phyloP scores from a whole-genome alignment of 1,140 invertebrate genomes.

The Lepidurus apus region DNA sequence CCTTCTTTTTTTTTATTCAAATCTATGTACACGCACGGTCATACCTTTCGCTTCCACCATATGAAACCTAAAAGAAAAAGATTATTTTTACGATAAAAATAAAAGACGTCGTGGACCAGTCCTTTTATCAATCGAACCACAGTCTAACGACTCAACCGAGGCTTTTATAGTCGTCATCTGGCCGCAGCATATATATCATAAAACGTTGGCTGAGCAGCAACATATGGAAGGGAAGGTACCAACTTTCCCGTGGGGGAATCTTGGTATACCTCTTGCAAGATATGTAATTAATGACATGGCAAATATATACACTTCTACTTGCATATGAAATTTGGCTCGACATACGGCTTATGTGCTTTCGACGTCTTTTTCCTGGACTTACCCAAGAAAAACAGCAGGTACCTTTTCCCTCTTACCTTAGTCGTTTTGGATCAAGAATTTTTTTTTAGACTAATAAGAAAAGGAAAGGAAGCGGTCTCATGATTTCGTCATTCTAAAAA shows the following conservation, averaged over 20 bases:
- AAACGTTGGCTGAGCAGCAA: neutral
- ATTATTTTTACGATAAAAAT: neutral
- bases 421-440: no score
- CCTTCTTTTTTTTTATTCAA: neutral
- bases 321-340: conserved; percentile 3
- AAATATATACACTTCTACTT: neutral
- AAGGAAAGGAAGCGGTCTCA: no score
- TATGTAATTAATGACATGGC: conserved; percentile 12
- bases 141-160: neutral
- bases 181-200: neutral
- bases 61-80: neutral
- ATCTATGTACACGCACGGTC: no score
- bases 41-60: no score
- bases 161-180: conserved; percentile 10
- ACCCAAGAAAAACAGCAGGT: neutral
- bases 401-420: neutral
- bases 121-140: neutral
- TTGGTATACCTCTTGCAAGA: neutral
- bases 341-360: neutral
- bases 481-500: no score
- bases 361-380: neutral
- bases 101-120: neutral
- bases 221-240: neutral
- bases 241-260: neutral
- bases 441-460: no score